Conservation (phyloP, 2,797 vertebrate genomes). For the Pipistrellus pygmaeus region DNA sequence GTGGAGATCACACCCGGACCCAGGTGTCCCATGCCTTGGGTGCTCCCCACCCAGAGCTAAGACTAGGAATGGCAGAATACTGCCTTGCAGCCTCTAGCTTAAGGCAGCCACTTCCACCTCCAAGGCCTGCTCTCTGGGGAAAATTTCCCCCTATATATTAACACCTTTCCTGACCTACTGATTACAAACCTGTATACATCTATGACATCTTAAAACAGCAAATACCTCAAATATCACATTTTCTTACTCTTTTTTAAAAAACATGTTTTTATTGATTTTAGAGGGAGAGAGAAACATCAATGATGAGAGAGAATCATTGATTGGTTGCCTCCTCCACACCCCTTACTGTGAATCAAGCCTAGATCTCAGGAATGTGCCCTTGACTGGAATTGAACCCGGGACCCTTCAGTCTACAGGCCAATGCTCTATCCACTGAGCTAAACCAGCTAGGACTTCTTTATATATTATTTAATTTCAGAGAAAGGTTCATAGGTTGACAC, state of each 20-base stretch:
- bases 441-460: too few relatives aligned
- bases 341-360: not conserved
- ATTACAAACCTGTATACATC: constrained; percentile 13
- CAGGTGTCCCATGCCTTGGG: not conserved
- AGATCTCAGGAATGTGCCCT: not conserved
- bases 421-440: too few relatives aligned
- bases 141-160: not conserved
- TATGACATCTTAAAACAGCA: constrained; percentile 16
- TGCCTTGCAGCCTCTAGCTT: not conserved
- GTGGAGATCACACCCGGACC: constrained; percentile 1
- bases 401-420: too few relatives aligned
- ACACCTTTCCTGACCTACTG: not conserved
- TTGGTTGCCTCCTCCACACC: not conserved
- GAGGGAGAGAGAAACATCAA: not conserved
- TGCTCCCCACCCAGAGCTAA: too few relatives aligned
- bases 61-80: too few relatives aligned
- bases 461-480: too few relatives aligned
- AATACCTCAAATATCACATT: not conserved
- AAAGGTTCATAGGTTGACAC: too few relatives aligned
- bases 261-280: not conserved
- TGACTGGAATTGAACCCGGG: too few relatives aligned
- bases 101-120: too few relatives aligned
- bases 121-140: not conserved
- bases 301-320: not conserved
- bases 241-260: not conserved